A percentile compares a stretch with the other conserved stretches of the same genome.
Evolutionary conservation across 2,888 invertebrate genomes (phyloP).

Genomic region (Spicauda simplicius): DNA sequence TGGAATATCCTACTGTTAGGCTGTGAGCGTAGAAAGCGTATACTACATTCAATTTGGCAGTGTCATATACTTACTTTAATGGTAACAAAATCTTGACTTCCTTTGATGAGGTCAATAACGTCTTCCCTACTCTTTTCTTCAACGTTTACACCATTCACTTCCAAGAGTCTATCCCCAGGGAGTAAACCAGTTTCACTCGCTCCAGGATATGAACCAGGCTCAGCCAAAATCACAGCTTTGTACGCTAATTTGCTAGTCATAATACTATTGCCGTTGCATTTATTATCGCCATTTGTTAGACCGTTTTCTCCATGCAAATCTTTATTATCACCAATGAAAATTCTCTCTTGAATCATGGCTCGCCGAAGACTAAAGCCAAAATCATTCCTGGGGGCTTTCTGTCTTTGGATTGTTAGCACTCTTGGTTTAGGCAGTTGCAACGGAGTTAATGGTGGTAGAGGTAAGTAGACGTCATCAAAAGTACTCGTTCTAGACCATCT

Average conservation of each 20-base stretch:
- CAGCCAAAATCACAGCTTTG: conserved; percentile 94
- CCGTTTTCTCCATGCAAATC: conserved; percentile 66
- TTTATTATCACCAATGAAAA: conserved; percentile 69
- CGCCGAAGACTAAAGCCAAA: conserved; percentile 97
- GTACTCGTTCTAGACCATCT: conserved; percentile 91
- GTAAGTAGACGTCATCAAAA: conserved; percentile 90
- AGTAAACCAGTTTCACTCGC: conserved; percentile 93
- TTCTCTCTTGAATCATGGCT: conserved; percentile 92
- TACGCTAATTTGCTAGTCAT: conserved; percentile 80
- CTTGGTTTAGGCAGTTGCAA: conserved; percentile 90
- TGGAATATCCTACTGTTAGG: no score
- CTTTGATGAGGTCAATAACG: conserved; percentile 96
- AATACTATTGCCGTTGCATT: conserved; percentile 64
- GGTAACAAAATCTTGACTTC: conserved; percentile 91
- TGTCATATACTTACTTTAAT: conserved; percentile 88
- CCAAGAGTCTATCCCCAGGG: conserved; percentile 97
- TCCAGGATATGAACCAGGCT: conserved; percentile 92
- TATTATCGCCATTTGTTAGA: conserved; percentile 68
- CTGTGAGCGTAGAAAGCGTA: no score
- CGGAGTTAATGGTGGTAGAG: conserved; percentile 88
- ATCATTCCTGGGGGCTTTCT: conserved; percentile 93
- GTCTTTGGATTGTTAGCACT: conserved; percentile 90
- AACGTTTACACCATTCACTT: conserved; percentile 94
- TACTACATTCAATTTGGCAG: no score
- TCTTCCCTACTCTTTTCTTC: conserved; percentile 94